phyloP scores from a whole-genome alignment of 2,113 vertebrate genomes.

The Heterotilapia buettikoferi region DNA sequence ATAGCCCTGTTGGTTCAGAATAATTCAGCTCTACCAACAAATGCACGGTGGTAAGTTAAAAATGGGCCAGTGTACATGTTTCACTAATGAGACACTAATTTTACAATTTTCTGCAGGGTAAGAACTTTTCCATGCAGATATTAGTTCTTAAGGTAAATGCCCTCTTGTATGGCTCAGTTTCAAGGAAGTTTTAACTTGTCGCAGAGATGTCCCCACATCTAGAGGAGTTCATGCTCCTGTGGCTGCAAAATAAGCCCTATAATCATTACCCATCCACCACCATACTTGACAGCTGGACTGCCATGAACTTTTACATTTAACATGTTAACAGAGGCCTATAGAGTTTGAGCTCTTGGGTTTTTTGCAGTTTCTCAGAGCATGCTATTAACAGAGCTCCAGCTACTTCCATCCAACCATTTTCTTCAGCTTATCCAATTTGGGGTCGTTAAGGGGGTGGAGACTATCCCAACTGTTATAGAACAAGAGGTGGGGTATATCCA shows the following conservation, averaged over 20 bases:
- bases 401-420: not conserved
- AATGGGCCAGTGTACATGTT: not conserved
- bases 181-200: accelerated
- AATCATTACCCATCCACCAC: not conserved
- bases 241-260: not conserved
- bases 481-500: not conserved
- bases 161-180: not conserved
- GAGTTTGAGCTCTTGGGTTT: not conserved
- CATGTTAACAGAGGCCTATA: not conserved
- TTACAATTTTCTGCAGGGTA: not conserved
- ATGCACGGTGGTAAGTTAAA: not conserved
- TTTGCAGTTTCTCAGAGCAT: not conserved
- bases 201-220: accelerated
- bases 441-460: not conserved
- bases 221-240: not conserved
- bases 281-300: not conserved
- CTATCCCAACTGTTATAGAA: not conserved
- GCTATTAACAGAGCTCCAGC: not conserved
- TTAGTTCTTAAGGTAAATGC: accelerated
- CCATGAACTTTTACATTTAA: not conserved
- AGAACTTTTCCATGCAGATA: not conserved
- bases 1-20: not conserved
- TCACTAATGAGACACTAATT: not conserved
- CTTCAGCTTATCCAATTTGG: not conserved
- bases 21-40: not conserved